phyloP scores from a whole-genome alignment of 1,140 invertebrate genomes.

The Neodiprion pinetum region DNA sequence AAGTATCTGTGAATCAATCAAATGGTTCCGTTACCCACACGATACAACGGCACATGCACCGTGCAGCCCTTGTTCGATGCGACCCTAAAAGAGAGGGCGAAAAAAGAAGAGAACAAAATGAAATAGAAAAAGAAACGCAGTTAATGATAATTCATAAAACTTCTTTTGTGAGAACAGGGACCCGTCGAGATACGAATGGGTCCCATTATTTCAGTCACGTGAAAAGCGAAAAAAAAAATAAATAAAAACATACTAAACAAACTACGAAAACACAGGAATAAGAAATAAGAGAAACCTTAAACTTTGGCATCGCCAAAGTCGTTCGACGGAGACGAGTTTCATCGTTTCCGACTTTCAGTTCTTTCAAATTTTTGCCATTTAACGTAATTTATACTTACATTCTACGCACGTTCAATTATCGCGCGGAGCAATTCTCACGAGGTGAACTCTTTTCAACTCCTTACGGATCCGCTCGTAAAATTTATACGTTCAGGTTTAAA shows the following conservation, averaged over 20 bases:
- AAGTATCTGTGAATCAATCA: not conserved
- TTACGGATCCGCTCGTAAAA: no score
- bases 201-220: not conserved
- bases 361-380: not conserved
- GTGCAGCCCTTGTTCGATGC: not conserved
- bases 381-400: not conserved
- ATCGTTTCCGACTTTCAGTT: not conserved
- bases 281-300: not conserved
- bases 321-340: not conserved
- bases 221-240: not conserved
- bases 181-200: slow-evolving; percentile 2
- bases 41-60: no score
- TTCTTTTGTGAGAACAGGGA: not conserved
- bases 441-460: not conserved
- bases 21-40: not conserved
- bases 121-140: not conserved
- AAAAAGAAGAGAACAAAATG: not conserved
- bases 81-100: not conserved
- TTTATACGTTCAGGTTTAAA: no score
- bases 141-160: slow-evolving; percentile 2
- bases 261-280: no score
- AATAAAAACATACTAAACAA: not conserved
- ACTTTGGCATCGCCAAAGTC: not conserved
- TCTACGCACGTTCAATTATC: no score
- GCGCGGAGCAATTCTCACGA: not conserved